Evolutionary conservation across 1,140 invertebrate species (phyloP), one percentile per base, ranked within the genome.

Genomic region (Calliphora vicina): DNA sequence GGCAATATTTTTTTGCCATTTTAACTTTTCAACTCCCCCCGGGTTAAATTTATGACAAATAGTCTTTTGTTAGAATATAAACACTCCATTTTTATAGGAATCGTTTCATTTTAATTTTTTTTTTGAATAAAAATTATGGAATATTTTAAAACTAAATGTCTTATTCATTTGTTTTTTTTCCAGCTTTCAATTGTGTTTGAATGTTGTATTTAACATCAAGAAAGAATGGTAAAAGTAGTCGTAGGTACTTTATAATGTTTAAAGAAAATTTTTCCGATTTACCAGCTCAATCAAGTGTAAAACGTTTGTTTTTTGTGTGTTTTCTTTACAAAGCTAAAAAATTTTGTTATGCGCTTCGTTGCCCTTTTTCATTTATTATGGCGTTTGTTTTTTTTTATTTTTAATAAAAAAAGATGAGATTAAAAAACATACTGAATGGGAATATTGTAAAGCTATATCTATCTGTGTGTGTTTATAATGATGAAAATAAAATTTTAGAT

Each of bases 31-130:
- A 67, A 67, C 61, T 67, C 61, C 61, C n/a, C 25, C 9, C 1
- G 20, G 61, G 61, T 20, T n/a, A 20, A 67, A 67, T 67, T 67
- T 67, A 67, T 67, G 57, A 67, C 57, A 67, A 67, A 67, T 67
- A 67, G 57, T 67, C 17, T 67, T 67, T 23, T 67, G n/a, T 25
- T 67, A 67, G 61, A 67, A 67, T 12, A 67, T 9, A 25, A 67
- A n/a, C n/a, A 23, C 5, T 25, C n/a, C n/a, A 6, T 57, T 57
- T 15, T 15, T 57, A 17, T 57, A 35, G 50, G 45, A 57, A n/a
- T 67, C n/a, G 9, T 23, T 67, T 23, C 10, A 23, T 67, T 67
- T 23, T 67, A 23, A 1, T 23, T 67, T 67, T n/a, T 57, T 17
- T 57, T 57, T 57, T 57, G 15, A 57, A 57, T 57, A 57, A n/a